These are phyloP conservation scores for Microcebus jonahi DNA, from an alignment of 2,113 vertebrate genomes.

Conservation along the genomic window DNA sequence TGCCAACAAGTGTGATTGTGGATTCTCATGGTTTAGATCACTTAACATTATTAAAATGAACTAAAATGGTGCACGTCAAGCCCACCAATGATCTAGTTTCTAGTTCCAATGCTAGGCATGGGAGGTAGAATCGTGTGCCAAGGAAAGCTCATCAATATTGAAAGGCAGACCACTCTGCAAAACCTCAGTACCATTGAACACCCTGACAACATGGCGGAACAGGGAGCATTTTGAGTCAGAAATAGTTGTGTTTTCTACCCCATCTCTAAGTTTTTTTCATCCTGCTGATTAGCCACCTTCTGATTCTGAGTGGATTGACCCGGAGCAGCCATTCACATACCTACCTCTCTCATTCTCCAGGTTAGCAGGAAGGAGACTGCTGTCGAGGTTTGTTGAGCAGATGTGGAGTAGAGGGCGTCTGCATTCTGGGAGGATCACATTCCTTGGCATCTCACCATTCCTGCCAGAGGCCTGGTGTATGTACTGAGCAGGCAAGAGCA, in stretches of 20 bases:
- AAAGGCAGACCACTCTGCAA: neutral
- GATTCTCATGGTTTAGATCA: neutral
- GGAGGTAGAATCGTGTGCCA: accelerated
- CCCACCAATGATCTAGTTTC: neutral
- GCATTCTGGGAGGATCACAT: neutral
- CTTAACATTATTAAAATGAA: neutral
- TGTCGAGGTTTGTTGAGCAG: slow-evolving; percentile 38
- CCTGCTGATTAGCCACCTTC: neutral
- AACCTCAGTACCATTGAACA: neutral
- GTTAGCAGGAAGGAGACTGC: neutral
- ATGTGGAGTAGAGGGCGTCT: neutral
- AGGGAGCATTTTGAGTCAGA: neutral
- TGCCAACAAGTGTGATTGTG: neutral
- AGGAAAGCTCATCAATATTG: neutral
- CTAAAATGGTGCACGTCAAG: neutral
- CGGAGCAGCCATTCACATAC: neutral
- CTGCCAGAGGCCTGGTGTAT: neutral
- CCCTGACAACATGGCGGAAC: neutral
- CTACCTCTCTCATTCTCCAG: neutral
- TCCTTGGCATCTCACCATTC: neutral
- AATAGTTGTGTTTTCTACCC: neutral
- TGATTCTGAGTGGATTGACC: neutral
- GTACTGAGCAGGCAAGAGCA: neutral
- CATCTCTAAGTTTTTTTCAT: neutral
- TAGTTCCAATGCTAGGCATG: neutral